These are phyloP conservation scores for Hyphantria cunea DNA, from an alignment of 1,140 invertebrate genomes.

Conservation along the genomic window DNA sequence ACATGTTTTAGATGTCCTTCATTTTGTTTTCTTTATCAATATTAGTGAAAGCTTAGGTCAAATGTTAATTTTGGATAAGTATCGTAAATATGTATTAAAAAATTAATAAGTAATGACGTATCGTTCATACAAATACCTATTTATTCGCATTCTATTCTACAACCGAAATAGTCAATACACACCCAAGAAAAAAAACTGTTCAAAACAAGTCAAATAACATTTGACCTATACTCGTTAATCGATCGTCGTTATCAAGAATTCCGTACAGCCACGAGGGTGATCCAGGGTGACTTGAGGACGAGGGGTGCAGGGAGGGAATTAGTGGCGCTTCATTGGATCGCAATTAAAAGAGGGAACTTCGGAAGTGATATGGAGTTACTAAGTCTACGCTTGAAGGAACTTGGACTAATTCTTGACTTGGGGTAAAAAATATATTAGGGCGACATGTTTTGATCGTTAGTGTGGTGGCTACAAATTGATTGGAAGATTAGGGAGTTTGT, in stretches of 20 bases:
- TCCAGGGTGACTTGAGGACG: slow-evolving; percentile 38
- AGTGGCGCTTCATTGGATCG: slow-evolving; percentile 64
- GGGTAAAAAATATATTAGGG: background rate
- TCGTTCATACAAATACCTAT: too few species aligned
- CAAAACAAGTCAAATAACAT: slow-evolving; percentile 1
- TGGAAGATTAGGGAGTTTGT: background rate
- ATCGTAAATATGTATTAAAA: too few species aligned
- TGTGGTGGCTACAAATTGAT: background rate
- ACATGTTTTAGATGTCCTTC: too few species aligned
- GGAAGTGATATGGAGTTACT: slow-evolving; percentile 45
- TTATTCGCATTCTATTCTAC: too few species aligned
- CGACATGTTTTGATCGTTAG: slow-evolving; percentile 9
- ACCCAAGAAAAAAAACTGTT: background rate
- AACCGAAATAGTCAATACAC: too few species aligned
- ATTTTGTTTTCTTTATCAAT: too few species aligned
- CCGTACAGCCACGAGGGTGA: slow-evolving; percentile 37
- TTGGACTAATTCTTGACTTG: slow-evolving; percentile 37
- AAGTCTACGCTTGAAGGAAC: slow-evolving; percentile 24
- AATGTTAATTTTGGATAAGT: too few species aligned
- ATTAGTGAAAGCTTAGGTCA: too few species aligned
- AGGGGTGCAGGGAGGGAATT: slow-evolving; percentile 51
- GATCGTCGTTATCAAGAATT: slow-evolving; percentile 41
- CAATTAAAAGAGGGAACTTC: slow-evolving; percentile 62
- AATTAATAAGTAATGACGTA: too few species aligned
- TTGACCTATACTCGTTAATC: slow-evolving; percentile 1